phyloP scores from a whole-genome alignment of 2,888 invertebrate species.

The Dichetophora obliterata region DNA sequence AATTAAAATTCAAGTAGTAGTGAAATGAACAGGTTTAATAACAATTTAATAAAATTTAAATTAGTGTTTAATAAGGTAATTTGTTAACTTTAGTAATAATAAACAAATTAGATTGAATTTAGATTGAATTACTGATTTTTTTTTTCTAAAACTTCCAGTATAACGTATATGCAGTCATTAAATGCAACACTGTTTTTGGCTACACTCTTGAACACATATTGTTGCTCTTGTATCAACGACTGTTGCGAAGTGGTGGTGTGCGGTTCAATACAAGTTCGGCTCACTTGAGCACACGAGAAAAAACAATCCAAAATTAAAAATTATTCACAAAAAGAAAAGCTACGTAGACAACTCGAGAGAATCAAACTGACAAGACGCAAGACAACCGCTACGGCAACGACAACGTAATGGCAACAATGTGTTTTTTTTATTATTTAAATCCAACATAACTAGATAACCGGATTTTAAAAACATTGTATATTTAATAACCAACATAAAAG shows the following conservation, averaged over 20 bases:
- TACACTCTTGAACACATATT: slow-evolving; percentile 12
- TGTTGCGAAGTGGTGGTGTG: slow-evolving; percentile 19
- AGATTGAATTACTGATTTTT: too few relatives aligned
- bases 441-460: background rate
- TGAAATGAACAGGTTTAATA: too few relatives aligned
- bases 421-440: background rate
- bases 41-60: too few relatives aligned
- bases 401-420: slow-evolving; percentile 9
- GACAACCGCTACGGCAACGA: slow-evolving; percentile 15
- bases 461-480: background rate
- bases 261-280: slow-evolving; percentile 26
- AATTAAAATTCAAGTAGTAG: too few relatives aligned
- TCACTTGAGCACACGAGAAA: background rate
- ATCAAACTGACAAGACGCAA: slow-evolving; percentile 3
- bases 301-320: background rate
- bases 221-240: slow-evolving; percentile 8
- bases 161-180: background rate
- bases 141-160: background rate
- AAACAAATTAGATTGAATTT: too few relatives aligned
- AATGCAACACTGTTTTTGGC: slow-evolving; percentile 15
- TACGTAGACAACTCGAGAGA: slow-evolving; percentile 16
- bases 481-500: background rate
- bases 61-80: too few relatives aligned
- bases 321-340: slow-evolving; percentile 15
- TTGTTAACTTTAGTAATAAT: too few relatives aligned